Base-by-base conservation (phyloP, 2,888 invertebrate species). In the Epirrhoe alternata region DNA sequence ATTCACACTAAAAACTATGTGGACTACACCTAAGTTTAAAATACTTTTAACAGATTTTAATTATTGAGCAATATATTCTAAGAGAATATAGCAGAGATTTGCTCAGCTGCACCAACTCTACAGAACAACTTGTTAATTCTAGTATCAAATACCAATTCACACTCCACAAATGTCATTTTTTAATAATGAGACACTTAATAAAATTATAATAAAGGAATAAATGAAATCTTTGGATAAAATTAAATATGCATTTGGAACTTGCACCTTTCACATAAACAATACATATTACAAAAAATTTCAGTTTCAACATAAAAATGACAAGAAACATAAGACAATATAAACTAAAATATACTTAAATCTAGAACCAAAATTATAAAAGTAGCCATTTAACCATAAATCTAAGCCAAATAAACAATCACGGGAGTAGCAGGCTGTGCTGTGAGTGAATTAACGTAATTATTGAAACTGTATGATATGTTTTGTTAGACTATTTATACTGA, bases 81-180 rank as follows among this genome's bases (percentile, higher is more conserved):
- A 84, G 86, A 89, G 92, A 92, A 92, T 90, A 90, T 88, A 88
- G 87, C 91, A 92, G 90, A 92, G 90, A 89, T 89, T 91, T 92
- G 90, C 92, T 90, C 92, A 88, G 91, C 90, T 92, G 92, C 92
- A 90, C 92, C 90, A 91, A 90, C 87, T 89, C 89, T 90, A 92
- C 88, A 77, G 88, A 90, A 88, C 86, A 86, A 85, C 85, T 84
- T 85, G 85, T 86, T 88, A 87, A 84, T 81, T 81, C 89, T 89
- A 90, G 83, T 87, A 89, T 90, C 86, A 87, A 58, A 87, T 88
- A 92, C 90, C 90, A 88, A 90, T 88, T 89, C 91, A 87, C 89
- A 91, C 90, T 89, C 90, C 90, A 91, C 90, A 86, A 89, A 90
- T 90, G 90, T 91, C 89, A 89, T 87, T 87, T 87, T 87, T 81